Conservation (phyloP, 2,797 vertebrate species). For the Myotis pilosus region DNA sequence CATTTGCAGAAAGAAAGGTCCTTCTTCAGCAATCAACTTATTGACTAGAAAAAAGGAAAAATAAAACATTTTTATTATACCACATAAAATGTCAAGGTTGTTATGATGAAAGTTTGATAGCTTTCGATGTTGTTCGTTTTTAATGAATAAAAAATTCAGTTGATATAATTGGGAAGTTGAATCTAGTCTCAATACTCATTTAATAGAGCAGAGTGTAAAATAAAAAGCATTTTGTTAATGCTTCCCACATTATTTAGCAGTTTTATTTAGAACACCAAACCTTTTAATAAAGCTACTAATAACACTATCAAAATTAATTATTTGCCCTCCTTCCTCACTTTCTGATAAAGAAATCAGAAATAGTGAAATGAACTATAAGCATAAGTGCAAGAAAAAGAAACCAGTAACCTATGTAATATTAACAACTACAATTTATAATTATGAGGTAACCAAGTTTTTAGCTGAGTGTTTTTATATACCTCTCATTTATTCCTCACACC, state of each 20-base stretch:
- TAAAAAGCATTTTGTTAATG: conserved; percentile 38
- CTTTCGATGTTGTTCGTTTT: conserved; percentile 20
- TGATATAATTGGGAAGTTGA: conserved; percentile 34
- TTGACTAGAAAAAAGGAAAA: conserved; percentile 85
- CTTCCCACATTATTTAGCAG: conserved; percentile 21
- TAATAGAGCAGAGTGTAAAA: conserved; percentile 43
- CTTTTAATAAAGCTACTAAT: conserved; percentile 31
- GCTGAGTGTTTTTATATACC: conserved; percentile 53
- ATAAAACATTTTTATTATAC: conserved; percentile 41
- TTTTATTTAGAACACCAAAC: conserved; percentile 48
- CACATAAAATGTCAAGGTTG: background rate
- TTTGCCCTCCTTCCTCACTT: conserved; percentile 41
- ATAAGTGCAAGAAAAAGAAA: conserved; percentile 45
- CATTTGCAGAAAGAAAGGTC: conserved; percentile 97
- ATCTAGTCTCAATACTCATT: conserved; percentile 40
- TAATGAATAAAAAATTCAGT: conserved; percentile 42
- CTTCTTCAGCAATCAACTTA: conserved; percentile 94
- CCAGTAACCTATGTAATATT: conserved; percentile 6
- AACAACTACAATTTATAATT: conserved; percentile 11
- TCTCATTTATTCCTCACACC: conserved; percentile 73
- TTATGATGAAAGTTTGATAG: background rate
- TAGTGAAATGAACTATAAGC: conserved; percentile 31
- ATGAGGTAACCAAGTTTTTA: conserved; percentile 38
- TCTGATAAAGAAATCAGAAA: conserved; percentile 41
- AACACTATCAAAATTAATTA: conserved; percentile 47